Percentiles rank a stretch among this genome's conserved stretches.
Conservation (phyloP, 2,888 invertebrate genomes). For the Drosophila recens region DNA sequence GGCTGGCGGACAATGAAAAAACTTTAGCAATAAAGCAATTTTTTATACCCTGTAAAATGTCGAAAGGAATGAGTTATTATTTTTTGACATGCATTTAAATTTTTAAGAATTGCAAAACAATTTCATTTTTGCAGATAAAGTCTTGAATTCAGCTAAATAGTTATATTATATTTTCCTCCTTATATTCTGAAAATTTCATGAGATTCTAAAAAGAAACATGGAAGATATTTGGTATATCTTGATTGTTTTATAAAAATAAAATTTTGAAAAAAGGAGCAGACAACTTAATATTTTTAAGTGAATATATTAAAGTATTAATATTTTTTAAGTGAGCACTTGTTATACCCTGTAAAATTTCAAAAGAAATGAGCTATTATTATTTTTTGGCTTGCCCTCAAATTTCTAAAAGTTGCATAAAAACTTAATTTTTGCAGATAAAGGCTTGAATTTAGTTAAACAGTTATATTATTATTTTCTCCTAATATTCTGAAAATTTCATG, state of each 20-base stretch:
- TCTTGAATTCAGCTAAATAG: neutral
- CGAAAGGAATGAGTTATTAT: neutral
- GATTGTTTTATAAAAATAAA: too few relatives aligned
- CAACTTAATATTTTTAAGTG: too few relatives aligned
- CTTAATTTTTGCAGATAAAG: neutral
- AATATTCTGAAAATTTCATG: neutral
- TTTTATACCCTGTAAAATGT: slow-evolving; percentile 17
- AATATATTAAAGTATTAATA: too few relatives aligned
- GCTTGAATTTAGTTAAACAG: neutral
- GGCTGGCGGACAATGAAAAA: slow-evolving; percentile 22
- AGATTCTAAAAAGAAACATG: neutral
- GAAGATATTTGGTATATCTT: neutral
- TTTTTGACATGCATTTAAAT: too few relatives aligned
- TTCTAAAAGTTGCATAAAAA: neutral
- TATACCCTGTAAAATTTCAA: slow-evolving; percentile 12
- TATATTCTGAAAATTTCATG: neutral
- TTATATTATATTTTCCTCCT: neutral
- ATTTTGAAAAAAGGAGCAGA: too few relatives aligned
- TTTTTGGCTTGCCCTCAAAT: too few relatives aligned
- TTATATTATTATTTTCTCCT: neutral
- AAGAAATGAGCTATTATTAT: neutral
- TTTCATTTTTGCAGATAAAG: neutral
- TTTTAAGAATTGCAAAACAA: neutral
- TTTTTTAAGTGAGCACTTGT: neutral
- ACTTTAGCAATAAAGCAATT: slow-evolving; percentile 61